These are phyloP conservation scores for Laticauda laticaudata DNA, from an alignment of 2,113 vertebrate genomes.

Conservation along the genomic window DNA sequence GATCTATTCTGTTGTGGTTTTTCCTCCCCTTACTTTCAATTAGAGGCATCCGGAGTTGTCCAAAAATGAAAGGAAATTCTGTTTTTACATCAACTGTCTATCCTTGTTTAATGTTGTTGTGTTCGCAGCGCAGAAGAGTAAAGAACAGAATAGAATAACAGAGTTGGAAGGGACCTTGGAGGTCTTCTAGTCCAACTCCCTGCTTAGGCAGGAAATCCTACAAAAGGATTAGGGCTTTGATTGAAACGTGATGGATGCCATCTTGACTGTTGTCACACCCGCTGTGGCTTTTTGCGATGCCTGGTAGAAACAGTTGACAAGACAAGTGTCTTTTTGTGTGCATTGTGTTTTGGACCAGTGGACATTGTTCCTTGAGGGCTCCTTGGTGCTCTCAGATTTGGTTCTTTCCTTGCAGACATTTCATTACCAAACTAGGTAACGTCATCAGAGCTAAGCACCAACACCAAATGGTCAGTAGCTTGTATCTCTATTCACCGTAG, in stretches of 20 bases:
- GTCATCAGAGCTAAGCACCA: no score
- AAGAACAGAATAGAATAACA: background rate
- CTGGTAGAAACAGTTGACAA: background rate
- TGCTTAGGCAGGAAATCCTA: no score
- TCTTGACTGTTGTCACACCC: background rate
- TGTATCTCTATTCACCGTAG: background rate
- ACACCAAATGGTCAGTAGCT: background rate
- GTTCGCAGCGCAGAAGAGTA: background rate
- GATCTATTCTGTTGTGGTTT: background rate
- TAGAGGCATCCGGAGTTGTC: background rate
- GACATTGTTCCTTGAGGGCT: no score
- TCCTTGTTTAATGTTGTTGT: background rate
- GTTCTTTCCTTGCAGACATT: no score
- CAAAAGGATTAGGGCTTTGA: background rate
- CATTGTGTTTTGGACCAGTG: background rate
- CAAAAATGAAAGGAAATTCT: background rate
- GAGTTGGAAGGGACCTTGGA: no score
- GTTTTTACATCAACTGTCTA: background rate
- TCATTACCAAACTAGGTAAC: no score
- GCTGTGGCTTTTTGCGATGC: background rate
- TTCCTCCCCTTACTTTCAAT: background rate
- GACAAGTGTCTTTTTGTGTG: background rate
- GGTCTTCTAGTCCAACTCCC: no score
- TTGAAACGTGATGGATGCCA: background rate
- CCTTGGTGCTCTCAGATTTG: no score